Base-by-base conservation (phyloP, 2,888 invertebrate species). In the Drosophila ustulata region DNA sequence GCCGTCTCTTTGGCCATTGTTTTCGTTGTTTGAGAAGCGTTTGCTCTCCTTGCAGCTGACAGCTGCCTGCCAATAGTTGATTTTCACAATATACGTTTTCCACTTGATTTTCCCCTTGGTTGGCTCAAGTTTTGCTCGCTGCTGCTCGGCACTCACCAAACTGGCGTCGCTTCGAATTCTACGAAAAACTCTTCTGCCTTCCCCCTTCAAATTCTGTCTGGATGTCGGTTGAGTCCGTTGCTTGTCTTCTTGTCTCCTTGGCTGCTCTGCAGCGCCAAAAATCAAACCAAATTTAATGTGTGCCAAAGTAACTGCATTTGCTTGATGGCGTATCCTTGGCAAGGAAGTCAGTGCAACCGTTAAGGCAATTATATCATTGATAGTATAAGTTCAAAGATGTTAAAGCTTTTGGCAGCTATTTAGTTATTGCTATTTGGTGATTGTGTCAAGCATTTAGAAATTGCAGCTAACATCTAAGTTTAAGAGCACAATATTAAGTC, bases 31-130 rank as follows among this genome's bases (percentile, higher is more conserved):
- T 78, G 71, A 74, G 65, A 67, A 78, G 69, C 65, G 66, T 58
- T 66, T 72, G 37, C 65, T 18, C 46, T 53, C 37, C 61, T 69
- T 79, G 80, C 89, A 82, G 73, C 88, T 85, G 89, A 88, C 89
- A 85, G 88, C 86, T 82, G 84, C 74, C 89, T 89, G 89, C 82
- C 88, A 89, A 89, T 85, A 77, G 80, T 82, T 89, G 89, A 84
- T 84, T 87, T 83, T 88, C 72, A 57, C 83, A 85, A 85, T 88
- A 85, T 71, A 85, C 80, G 71, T 70, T 79, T 87, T 84, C 69
- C 78, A 71, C 85, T 89, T 78, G 88, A 84, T 84, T 84, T 84
- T 89, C 68, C 59, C 63, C 78, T 52, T 86, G 80, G 62, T 59
- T 86, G 73, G 39, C 49, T 72, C 59, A 57, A 63, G 26, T 47